A percentile compares a stretch with the other conserved stretches of the same genome.
Evolutionary conservation across 2,888 invertebrate species (phyloP).

Genomic region (Dasypogon diadema): DNA sequence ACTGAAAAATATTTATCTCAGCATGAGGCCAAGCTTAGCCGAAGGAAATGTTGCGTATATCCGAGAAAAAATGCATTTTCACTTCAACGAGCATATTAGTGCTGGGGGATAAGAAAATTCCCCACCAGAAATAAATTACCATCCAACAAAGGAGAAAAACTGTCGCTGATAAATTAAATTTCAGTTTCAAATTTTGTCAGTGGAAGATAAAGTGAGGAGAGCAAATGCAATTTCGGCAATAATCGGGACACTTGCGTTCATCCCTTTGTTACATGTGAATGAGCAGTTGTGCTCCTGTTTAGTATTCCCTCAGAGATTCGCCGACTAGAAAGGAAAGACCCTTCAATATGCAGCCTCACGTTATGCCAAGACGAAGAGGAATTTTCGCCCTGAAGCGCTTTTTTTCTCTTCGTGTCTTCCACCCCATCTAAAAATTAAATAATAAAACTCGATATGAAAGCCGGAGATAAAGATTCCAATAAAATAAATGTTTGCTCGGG

Average conservation of each 20-base stretch:
- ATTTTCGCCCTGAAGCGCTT: slow-evolving; percentile 25
- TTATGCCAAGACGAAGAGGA: slow-evolving; percentile 4
- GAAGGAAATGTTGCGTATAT: slow-evolving; percentile 29
- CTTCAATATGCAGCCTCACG: slow-evolving; percentile 26
- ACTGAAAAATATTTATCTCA: background rate
- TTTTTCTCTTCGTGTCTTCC: slow-evolving; percentile 12
- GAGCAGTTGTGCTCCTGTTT: slow-evolving; percentile 47
- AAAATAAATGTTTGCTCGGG: slow-evolving; percentile 47
- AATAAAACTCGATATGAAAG: slow-evolving; percentile 49
- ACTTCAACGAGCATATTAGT: slow-evolving; percentile 32
- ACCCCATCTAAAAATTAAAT: slow-evolving; percentile 48
- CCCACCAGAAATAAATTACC: slow-evolving; percentile 20
- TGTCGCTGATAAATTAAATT: slow-evolving; percentile 47
- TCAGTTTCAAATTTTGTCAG: slow-evolving; percentile 48
- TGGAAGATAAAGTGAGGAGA: slow-evolving; percentile 38
- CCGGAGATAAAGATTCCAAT: slow-evolving; percentile 48
- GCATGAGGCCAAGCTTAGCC: background rate
- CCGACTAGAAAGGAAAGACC: slow-evolving; percentile 8
- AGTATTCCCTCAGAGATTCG: slow-evolving; percentile 46
- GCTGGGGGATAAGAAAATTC: slow-evolving; percentile 16
- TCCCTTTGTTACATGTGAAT: slow-evolving; percentile 43
- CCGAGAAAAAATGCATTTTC: slow-evolving; percentile 38
- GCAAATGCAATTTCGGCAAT: slow-evolving; percentile 48
- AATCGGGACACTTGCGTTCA: slow-evolving; percentile 46
- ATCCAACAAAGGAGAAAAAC: slow-evolving; percentile 47